Evolutionary conservation across 1,140 invertebrate genomes (phyloP).

Genomic region (Pachypeltis micranthus): DNA sequence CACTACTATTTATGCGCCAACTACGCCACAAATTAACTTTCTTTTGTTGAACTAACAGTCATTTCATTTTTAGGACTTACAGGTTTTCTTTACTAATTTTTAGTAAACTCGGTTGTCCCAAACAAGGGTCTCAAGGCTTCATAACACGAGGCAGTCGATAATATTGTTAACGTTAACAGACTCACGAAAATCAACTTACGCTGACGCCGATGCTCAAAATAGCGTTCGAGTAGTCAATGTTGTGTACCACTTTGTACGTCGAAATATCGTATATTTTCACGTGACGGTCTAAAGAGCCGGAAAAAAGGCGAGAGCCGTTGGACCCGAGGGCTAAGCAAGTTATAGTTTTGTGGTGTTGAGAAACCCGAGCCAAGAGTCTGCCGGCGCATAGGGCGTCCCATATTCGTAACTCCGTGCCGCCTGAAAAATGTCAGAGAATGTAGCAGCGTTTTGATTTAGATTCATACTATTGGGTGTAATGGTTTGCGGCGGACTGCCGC

Average conservation of each 20-base stretch:
- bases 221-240: constrained; percentile 79
- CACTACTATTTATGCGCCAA: too few species aligned
- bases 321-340: constrained; percentile 68
- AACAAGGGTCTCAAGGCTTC: too few species aligned
- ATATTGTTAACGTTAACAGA: too few species aligned
- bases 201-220: constrained; percentile 73
- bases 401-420: constrained; percentile 81
- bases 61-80: too few species aligned
- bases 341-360: constrained; percentile 87
- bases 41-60: too few species aligned
- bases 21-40: too few species aligned
- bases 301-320: constrained; percentile 68
- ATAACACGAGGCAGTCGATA: too few species aligned
- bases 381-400: constrained; percentile 87
- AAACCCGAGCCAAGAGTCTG: constrained; percentile 62
- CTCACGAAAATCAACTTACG: constrained; percentile 49
- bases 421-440: constrained; percentile 34
- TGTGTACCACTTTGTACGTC: constrained; percentile 77
- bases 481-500: too few species aligned
- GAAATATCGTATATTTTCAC: constrained; percentile 87
- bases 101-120: too few species aligned
- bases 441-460: too few species aligned
- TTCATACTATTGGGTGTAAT: too few species aligned
- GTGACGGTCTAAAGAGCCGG: constrained; percentile 83
- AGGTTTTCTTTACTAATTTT: too few species aligned